Conservation (phyloP, 2,797 vertebrate genomes). For the Sebastes reedi region DNA sequence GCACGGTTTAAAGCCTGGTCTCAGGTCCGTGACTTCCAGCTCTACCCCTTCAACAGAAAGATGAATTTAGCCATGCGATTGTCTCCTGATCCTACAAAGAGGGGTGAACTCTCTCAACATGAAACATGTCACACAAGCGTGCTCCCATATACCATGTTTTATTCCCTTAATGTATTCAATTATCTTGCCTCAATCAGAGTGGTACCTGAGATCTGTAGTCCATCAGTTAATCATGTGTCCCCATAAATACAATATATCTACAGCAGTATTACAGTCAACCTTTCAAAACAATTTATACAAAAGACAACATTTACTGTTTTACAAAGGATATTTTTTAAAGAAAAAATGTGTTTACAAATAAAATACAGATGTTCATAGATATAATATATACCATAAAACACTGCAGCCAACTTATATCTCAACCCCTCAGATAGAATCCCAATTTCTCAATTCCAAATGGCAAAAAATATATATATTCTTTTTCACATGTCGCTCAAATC, state of each 20-base stretch:
- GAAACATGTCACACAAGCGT: neutral
- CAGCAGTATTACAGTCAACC: neutral
- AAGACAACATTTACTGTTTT: neutral
- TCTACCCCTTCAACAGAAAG: slow-evolving; percentile 23
- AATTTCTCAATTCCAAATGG: neutral
- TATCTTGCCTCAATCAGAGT: neutral
- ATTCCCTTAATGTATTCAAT: neutral
- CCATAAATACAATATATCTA: neutral
- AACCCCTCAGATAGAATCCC: neutral
- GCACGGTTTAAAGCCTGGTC: slow-evolving; percentile 21
- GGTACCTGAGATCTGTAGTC: neutral
- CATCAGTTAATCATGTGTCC: neutral
- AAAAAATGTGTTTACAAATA: neutral
- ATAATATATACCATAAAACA: neutral
- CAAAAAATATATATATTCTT: no score
- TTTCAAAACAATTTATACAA: neutral
- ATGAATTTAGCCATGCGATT: slow-evolving; percentile 46
- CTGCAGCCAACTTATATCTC: neutral
- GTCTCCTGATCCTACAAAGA: slow-evolving; percentile 36
- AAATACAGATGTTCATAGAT: neutral
- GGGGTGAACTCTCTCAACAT: neutral
- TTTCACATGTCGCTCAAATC: no score
- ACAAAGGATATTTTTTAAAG: neutral
- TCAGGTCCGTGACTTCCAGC: slow-evolving; percentile 12
- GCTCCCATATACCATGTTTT: neutral